Conservation (phyloP, 2,113 vertebrate genomes). For the Pachyramphus minor region DNA sequence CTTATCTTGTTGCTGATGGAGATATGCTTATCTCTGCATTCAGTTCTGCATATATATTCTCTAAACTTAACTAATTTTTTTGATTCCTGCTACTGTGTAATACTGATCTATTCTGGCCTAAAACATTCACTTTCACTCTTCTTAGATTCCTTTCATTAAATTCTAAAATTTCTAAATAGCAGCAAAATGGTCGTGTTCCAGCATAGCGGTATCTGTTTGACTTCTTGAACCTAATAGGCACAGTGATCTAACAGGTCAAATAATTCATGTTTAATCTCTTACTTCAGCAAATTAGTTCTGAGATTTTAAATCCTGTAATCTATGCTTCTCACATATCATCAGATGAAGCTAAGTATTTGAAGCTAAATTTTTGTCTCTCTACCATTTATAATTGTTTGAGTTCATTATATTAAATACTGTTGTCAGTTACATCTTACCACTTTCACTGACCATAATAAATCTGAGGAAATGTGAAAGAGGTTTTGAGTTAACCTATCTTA, state of each 20-base stretch:
- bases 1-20: neutral
- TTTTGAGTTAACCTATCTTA: neutral
- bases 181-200: neutral
- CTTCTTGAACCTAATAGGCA: neutral
- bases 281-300: neutral
- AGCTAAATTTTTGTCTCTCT: neutral
- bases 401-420: neutral
- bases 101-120: neutral
- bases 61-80: neutral
- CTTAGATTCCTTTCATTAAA: neutral
- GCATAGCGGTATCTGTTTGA: neutral
- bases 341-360: neutral
- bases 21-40: neutral
- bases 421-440: neutral
- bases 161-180: neutral
- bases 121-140: neutral
- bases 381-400: neutral
- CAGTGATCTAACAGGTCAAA: neutral
- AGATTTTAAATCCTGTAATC: neutral
- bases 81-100: neutral
- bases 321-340: neutral
- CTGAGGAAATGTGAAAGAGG: neutral
- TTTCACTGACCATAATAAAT: neutral
- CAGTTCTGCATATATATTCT: neutral
- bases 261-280: neutral